phyloP scores from a whole-genome alignment of 1,140 invertebrate genomes.

The Hesperophylax magnus region DNA sequence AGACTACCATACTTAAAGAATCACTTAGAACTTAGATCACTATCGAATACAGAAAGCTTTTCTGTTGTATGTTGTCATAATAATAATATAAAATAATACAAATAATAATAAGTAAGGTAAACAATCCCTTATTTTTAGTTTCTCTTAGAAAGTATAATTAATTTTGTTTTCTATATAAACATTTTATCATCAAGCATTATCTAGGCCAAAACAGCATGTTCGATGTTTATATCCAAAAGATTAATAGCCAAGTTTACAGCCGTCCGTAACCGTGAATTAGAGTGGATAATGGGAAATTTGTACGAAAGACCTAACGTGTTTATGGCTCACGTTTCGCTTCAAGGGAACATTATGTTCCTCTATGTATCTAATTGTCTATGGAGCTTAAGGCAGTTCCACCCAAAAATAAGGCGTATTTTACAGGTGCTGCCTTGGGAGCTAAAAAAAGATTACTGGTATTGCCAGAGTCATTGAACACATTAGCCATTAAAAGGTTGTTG shows the following conservation, averaged over 20 bases:
- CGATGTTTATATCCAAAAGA: background rate
- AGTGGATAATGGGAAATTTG: constrained; percentile 17
- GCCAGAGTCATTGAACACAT: too few species aligned
- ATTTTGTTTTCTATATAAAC: too few species aligned
- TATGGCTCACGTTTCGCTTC: background rate
- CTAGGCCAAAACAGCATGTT: background rate
- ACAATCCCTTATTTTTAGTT: background rate
- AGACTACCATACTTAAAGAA: too few species aligned
- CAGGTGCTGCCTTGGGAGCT: too few species aligned
- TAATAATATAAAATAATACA: background rate
- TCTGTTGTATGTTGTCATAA: background rate
- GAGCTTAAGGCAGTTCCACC: too few species aligned
- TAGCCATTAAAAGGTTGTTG: too few species aligned
- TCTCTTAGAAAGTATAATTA: background rate
- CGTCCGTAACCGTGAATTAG: constrained; percentile 8
- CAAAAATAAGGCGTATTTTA: too few species aligned
- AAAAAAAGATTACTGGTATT: too few species aligned
- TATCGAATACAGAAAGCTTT: too few species aligned
- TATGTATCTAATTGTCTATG: background rate
- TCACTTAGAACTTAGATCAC: too few species aligned
- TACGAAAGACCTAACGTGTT: constrained; percentile 10
- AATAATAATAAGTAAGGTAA: background rate
- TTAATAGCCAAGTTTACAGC: constrained; percentile 13
- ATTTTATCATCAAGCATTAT: too few species aligned
- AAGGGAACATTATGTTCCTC: background rate